Conservation (phyloP, 2,888 invertebrate species). For the Parnassius smintheus region DNA sequence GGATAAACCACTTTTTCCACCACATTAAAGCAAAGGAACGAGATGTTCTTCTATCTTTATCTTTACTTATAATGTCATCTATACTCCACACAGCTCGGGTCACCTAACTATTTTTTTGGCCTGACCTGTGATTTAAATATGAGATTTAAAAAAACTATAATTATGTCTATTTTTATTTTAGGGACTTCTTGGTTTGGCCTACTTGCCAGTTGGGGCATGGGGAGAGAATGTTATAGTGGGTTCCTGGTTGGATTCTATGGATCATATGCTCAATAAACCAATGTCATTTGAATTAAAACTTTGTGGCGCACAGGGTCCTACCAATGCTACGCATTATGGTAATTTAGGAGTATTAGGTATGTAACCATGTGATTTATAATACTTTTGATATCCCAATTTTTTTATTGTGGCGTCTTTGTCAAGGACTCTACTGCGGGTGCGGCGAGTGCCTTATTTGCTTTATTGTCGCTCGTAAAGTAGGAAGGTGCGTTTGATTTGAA, state of each 20-base stretch:
- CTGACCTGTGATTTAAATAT: no score
- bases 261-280: constrained; percentile 49
- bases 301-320: constrained; percentile 70
- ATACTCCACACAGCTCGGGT: no score
- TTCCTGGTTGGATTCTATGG: constrained; percentile 69
- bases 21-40: no score
- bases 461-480: no score
- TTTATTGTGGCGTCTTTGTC: neutral
- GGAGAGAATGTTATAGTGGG: constrained; percentile 58
- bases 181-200: constrained; percentile 83
- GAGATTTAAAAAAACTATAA: neutral
- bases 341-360: constrained; percentile 71
- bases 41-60: no score
- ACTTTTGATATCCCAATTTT: no score
- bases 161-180: constrained; percentile 43
- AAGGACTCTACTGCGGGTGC: no score
- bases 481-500: no score
- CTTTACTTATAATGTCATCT: no score
- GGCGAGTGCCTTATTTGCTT: no score
- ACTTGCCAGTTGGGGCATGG: constrained; percentile 69
- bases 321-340: constrained; percentile 71
- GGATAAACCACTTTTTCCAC: no score
- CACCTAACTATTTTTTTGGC: no score
- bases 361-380: constrained; percentile 25
- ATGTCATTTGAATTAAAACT: constrained; percentile 80